Evolutionary conservation across 2,113 vertebrate genomes (phyloP).

Genomic region (Sphyrna mokarran): DNA sequence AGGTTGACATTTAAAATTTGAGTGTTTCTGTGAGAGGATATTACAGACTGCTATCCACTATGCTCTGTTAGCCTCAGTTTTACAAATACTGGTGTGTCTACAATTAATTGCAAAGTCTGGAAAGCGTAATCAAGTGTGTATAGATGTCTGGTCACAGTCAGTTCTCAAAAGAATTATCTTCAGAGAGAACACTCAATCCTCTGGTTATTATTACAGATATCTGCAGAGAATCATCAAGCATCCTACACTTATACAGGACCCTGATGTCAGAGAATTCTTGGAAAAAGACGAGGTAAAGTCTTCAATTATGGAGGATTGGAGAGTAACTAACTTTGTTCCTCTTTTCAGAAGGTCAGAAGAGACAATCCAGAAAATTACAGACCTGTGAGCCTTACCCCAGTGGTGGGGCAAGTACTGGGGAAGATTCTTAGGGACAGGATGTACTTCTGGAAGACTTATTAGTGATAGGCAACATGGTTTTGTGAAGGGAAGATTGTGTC

Average conservation of each 20-base stretch:
- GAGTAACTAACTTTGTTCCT: too few relatives aligned
- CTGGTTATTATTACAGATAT: slow-evolving; percentile 61
- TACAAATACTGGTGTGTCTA: too few relatives aligned
- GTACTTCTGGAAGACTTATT: too few relatives aligned
- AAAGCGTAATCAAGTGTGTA: background rate
- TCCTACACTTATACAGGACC: slow-evolving; percentile 87
- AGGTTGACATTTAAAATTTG: background rate
- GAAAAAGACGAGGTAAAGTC: slow-evolving; percentile 84
- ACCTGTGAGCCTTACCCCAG: too few relatives aligned
- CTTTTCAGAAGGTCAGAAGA: too few relatives aligned
- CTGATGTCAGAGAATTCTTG: slow-evolving; percentile 88
- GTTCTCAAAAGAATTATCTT: background rate
- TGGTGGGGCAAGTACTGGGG: too few relatives aligned
- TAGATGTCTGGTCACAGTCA: background rate
- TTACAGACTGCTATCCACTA: background rate
- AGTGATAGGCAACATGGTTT: too few relatives aligned
- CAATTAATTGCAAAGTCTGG: background rate
- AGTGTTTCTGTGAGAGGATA: background rate
- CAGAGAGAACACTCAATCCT: background rate
- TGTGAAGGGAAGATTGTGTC: too few relatives aligned
- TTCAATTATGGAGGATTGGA: background rate
- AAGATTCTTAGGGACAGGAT: too few relatives aligned
- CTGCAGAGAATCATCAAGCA: slow-evolving; percentile 83
- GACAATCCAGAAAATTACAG: too few relatives aligned
- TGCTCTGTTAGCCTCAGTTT: background rate